Percentiles rank a stretch among this genome's conserved stretches.
Conservation (phyloP, 1,140 invertebrate genomes). For the Drosophila micromelanica region DNA sequence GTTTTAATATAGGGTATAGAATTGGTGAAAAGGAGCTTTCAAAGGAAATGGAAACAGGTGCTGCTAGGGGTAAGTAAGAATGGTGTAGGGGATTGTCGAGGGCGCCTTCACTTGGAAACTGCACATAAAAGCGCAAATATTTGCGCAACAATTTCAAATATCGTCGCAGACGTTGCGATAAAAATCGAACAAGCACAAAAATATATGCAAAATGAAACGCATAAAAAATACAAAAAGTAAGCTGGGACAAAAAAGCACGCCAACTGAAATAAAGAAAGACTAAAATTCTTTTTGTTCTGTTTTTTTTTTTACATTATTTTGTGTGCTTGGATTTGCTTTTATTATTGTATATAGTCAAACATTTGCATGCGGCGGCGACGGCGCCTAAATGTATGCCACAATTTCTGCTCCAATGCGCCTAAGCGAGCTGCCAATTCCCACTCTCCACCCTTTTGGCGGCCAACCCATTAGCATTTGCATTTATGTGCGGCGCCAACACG, state of each 20-base stretch:
- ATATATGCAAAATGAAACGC: constrained; percentile 72
- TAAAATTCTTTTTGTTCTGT: constrained; percentile 40
- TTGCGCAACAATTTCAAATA: constrained; percentile 76
- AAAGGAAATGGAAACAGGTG: neutral
- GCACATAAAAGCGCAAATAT: constrained; percentile 79
- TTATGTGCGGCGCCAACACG: constrained; percentile 73
- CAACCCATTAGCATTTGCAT: constrained; percentile 73
- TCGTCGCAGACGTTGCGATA: constrained; percentile 65
- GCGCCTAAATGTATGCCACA: constrained; percentile 78
- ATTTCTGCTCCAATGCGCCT: constrained; percentile 49
- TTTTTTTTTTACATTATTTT: constrained; percentile 35
- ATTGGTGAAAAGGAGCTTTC: neutral
- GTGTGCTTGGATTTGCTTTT: constrained; percentile 67
- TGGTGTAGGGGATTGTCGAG: neutral
- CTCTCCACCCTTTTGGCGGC: constrained; percentile 1
- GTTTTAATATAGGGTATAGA: neutral
- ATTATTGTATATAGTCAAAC: constrained; percentile 75
- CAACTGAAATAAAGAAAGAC: constrained; percentile 27
- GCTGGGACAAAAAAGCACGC: constrained; percentile 16
- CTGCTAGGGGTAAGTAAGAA: neutral
- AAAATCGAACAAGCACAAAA: constrained; percentile 70
- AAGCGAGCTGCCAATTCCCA: constrained; percentile 5
- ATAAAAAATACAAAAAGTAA: constrained; percentile 55
- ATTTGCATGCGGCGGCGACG: constrained; percentile 70
- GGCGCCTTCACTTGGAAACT: constrained; percentile 33